Evolutionary conservation across 2,797 vertebrate genomes (phyloP), one percentile per base, ranked within the genome.

Genomic region (Podargus strigoides): DNA sequence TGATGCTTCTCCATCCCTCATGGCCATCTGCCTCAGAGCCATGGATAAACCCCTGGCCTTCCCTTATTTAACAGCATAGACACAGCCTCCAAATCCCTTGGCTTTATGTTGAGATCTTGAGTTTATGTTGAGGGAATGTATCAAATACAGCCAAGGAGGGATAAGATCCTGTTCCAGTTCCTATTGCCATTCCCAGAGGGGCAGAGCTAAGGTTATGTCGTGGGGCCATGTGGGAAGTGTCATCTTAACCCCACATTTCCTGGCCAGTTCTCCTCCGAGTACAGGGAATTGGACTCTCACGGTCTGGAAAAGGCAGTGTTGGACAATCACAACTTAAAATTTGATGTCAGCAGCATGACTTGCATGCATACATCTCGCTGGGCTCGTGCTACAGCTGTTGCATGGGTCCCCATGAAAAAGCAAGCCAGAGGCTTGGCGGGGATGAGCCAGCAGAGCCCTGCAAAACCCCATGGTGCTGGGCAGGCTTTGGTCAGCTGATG

Each of bases 211-310:
- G 49, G 85, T 79, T 86, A 84, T 32, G 16, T 28, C 76, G 86
- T 3, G 3, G 60, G 59, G 84, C 95, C 92, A 93, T 93, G 27
- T 96, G 93, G 91, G 89, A 94, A 95, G 67, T 85, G 52, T 95
- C 93, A 91, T 82, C 91, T 87, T 96, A 96, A 93, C 83, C 84
- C 70, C 55, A 85, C 3, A 0, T 88, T 93, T 96, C 89, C 89
- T 95, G 93, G 80, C 63, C 3, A 5, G 37, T 46, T 83, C 83
- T 86, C 66, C 39, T 77, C 44, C 0, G n/a, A 79, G 83, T 93
- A 90, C 2, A 3, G 91, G 83, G 95, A 95, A 86, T 46, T 94
- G 41, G 12, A 76, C 77, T 96, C 89, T 93, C 94, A 94, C 6
- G 6, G 37, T 90, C 80, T 88, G 70, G 44, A 89, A 88, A 24